Evolutionary conservation across 2,797 vertebrate genomes (phyloP), one percentile per base, ranked within the genome.

Genomic region (Rhadinocentrus ornatus): DNA sequence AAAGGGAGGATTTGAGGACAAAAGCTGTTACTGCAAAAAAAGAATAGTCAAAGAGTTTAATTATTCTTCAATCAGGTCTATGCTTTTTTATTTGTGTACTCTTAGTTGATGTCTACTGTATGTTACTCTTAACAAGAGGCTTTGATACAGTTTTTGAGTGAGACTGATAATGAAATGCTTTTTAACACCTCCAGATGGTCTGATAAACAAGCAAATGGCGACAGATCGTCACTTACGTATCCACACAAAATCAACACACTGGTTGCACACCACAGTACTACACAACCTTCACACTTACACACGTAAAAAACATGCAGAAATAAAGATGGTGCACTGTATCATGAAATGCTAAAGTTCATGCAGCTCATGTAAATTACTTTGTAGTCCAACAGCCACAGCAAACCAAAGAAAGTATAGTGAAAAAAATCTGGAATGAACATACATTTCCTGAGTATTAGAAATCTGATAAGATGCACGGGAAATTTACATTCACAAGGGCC

Each of bases 401-500:
- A 52, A 18, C 18, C 24, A 61, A 62, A 48, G n/a, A 57, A 59
- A 71, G 34, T 24, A 65, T 4, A 24, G 22, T 1, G 7, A 53
- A n/a, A 18, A 35, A 61, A 67, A 58, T 46, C 35, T 54, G 26
- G 0, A 1, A 13, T 32, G 11, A 67, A 56, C 5, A 32, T 2
- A 54, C 5, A 32, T 2, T 16, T 39, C 55, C 66, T 0, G 1
- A 41, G 5, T 20, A 39, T 3, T 53, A 52, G n/a, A 62, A 2
- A 48, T 12, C 3, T 46, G 13, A 57, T 41, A 4, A 3, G 4
- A 60, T 56, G 77, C 62, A 69, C 11, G 0, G 69, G 18, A 8
- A 1, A 48, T 31, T 72, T 80, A 80, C 78, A 31, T 80, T 73
- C 73, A 78, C 66, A 60, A 4, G 52, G 2, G 27, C 35, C 66